Conservation (phyloP, 1,140 invertebrate genomes). For the Drosophila tropicalis region DNA sequence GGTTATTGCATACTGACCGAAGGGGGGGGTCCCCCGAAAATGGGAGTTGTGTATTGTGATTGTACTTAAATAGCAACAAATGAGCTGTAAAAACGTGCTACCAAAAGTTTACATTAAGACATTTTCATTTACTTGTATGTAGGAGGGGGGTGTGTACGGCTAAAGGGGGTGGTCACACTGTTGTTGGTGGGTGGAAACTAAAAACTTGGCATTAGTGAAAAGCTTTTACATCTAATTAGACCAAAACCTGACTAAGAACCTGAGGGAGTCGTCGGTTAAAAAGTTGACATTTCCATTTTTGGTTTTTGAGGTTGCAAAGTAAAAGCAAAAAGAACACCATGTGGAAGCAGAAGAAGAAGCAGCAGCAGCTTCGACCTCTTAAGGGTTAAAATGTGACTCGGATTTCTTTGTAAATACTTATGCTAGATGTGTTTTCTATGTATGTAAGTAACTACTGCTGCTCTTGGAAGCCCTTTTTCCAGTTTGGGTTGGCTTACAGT, state of each 20-base stretch:
- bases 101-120: slow-evolving; percentile 6
- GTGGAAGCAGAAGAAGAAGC: no score
- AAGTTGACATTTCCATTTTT: slow-evolving; percentile 23
- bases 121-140: background rate
- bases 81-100: slow-evolving; percentile 18
- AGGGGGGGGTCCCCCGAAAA: no score
- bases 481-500: slow-evolving; percentile 10
- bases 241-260: background rate
- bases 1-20: slow-evolving; percentile 1
- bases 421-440: slow-evolving; percentile 13
- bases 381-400: slow-evolving; percentile 15
- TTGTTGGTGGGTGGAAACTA: slow-evolving; percentile 6
- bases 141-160: no score
- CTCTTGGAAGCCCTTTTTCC: slow-evolving; percentile 7
- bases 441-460: slow-evolving; percentile 4
- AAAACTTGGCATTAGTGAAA: slow-evolving; percentile 21
- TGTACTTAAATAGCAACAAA: slow-evolving; percentile 12
- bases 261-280: slow-evolving; percentile 7
- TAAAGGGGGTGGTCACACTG: background rate
- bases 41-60: background rate
- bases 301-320: slow-evolving; percentile 15
- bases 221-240: slow-evolving; percentile 25
- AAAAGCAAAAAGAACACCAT: background rate
- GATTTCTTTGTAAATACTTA: slow-evolving; percentile 24
- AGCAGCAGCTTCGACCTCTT: slow-evolving; percentile 1